Base-by-base conservation (phyloP, 2,888 invertebrate species). In the Epistrophella euchroma region DNA sequence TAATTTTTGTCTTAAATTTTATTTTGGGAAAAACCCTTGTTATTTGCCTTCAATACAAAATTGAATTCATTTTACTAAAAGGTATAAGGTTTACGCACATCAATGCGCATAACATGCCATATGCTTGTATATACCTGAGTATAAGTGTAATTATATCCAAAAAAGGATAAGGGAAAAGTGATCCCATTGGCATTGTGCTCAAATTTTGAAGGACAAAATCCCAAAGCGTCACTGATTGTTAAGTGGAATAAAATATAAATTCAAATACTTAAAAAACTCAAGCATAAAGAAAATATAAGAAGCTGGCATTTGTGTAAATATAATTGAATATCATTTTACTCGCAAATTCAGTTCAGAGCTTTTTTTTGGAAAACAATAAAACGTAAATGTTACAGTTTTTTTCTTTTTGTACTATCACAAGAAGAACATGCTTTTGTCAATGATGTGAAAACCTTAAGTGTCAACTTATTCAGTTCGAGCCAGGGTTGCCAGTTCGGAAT, bases 181-280 rank as follows among this genome's bases (percentile, higher is more conserved):
- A 40, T 22, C 17, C n/a, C 25, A 60, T 25, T 43, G 32, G 9
- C 32, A 43, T 43, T 43, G 25, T 43, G 43, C 6, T 62, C n/a
- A 35, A 25, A 40, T 40, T 60, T 60, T 56, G 15, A 66, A 11
- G 17, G n/a, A 32, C 64, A 47, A 47, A 28, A 32, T 47, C 17
- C 1, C 9, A 28, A 28, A 28, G 10, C 2, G 17, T 66, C 47
- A 17, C 32, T 32, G 0, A 9, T 32, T 32, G 9, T 32, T 32
- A 1, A 32, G 40, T 15, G 40, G 15, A 40, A 40, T 40, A 40
- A 40, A 40, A 40, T 40, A 40, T 40, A 40, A 40, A 32, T 32
- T 15, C 40, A 15, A 40, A 37, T 37, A 5, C 5, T 1, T 32
- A 28, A 1, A 35, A 35, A 35, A 10, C 15, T 4, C 40, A 40